A percentile compares a stretch with the other conserved stretches of the same genome.
Conservation (phyloP, 2,888 invertebrate species). For the Pecten maximus region DNA sequence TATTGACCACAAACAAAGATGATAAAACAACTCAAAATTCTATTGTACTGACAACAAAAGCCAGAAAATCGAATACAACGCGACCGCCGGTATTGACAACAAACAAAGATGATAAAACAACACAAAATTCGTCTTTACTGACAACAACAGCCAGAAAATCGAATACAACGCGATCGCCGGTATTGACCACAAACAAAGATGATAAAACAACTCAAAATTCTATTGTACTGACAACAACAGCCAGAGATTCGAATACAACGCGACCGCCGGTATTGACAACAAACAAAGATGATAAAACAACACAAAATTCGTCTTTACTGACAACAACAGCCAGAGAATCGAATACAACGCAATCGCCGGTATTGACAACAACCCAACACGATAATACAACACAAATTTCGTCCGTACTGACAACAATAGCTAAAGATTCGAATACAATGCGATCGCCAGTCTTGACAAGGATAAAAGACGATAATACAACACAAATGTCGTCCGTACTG, state of each 20-base stretch:
- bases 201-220: not conserved
- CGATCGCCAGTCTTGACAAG: too few relatives aligned
- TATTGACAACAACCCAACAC: not conserved
- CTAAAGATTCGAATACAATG: too few relatives aligned
- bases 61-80: not conserved
- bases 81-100: not conserved
- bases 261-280: not conserved
- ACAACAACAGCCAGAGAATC: not conserved
- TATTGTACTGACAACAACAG: not conserved
- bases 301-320: not conserved
- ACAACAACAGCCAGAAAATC: not conserved
- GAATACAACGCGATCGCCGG: not conserved
- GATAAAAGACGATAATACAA: not conserved
- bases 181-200: not conserved
- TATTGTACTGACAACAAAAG: not conserved
- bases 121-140: not conserved
- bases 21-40: not conserved
- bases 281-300: not conserved
- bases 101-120: not conserved
- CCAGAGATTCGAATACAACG: not conserved
- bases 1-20: not conserved
- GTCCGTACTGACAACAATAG: too few relatives aligned
- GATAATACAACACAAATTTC: too few relatives aligned
- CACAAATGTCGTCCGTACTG: not conserved
- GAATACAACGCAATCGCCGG: not conserved